phyloP scores from a whole-genome alignment of 2,888 invertebrate genomes.

The Dione vanillae region DNA sequence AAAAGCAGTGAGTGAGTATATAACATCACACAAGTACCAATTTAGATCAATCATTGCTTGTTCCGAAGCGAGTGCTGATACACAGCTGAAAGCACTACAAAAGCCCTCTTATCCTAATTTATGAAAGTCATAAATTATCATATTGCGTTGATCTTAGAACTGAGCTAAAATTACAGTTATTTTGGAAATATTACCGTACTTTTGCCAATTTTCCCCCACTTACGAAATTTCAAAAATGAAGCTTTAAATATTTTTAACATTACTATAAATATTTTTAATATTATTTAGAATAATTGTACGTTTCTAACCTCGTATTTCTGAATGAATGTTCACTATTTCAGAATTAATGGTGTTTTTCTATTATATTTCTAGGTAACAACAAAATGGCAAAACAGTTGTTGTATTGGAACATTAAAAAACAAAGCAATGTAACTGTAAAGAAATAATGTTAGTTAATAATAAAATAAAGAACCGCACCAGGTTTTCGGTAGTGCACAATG shows the following conservation, averaged over 20 bases:
- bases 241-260: no score
- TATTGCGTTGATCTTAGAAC: slow-evolving; percentile 7
- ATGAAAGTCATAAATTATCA: slow-evolving; percentile 15
- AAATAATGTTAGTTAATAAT: no score
- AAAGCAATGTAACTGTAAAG: neutral
- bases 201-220: neutral
- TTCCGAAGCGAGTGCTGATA: slow-evolving; percentile 48
- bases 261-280: no score
- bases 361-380: no score
- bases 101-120: slow-evolving; percentile 17
- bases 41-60: slow-evolving; percentile 58
- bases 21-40: slow-evolving; percentile 57
- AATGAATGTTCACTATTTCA: no score
- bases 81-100: slow-evolving; percentile 17
- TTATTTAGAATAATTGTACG: no score
- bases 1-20: slow-evolving; percentile 54
- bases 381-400: no score
- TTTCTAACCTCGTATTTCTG: no score
- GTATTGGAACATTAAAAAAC: no score
- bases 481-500: slow-evolving; percentile 96
- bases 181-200: neutral
- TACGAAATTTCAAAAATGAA: no score
- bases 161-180: neutral
- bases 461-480: slow-evolving; percentile 86
- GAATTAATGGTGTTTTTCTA: no score